A percentile compares a stretch with the other conserved stretches of the same genome.
These are phyloP conservation scores for Ephydatia muelleri DNA, from an alignment of 37 sponge, comb jelly and placozoan species.

Conservation along the genomic window DNA sequence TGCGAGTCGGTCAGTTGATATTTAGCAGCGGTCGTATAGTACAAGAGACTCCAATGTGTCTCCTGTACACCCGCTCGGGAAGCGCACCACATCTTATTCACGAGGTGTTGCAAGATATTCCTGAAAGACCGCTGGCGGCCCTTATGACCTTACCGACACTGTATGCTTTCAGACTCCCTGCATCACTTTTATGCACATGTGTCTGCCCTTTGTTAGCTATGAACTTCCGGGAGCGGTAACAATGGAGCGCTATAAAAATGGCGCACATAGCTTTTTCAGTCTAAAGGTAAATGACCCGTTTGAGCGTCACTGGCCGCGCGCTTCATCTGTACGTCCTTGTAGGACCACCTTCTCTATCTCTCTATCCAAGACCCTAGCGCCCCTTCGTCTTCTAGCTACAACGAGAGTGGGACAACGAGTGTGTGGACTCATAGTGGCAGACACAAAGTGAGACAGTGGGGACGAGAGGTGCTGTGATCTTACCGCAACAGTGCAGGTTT, in stretches of 20 bases:
- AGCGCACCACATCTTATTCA: slow-evolving; percentile 71
- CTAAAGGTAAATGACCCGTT: slow-evolving; percentile 22
- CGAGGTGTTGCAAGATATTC: slow-evolving; percentile 55
- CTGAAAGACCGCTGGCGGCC: neutral
- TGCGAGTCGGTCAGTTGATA: slow-evolving; percentile 46
- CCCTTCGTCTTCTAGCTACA: slow-evolving; percentile 56
- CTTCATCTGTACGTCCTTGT: neutral
- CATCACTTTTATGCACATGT: too few relatives aligned
- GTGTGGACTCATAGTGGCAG: slow-evolving; percentile 82
- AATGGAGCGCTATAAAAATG: slow-evolving; percentile 26
- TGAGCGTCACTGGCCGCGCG: neutral
- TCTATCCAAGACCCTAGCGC: slow-evolving; percentile 70
- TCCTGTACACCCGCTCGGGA: slow-evolving; percentile 72
- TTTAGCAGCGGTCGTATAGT: neutral
- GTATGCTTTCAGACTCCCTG: slow-evolving; percentile 7
- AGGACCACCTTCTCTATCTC: slow-evolving; percentile 60
- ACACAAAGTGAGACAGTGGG: slow-evolving; percentile 37
- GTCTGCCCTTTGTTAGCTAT: slow-evolving; percentile 39
- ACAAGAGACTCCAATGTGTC: slow-evolving; percentile 72
- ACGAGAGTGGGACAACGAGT: slow-evolving; percentile 63
- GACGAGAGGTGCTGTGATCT: neutral
- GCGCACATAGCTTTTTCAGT: slow-evolving; percentile 58
- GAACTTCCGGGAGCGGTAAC: slow-evolving; percentile 58
- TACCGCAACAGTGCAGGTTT: slow-evolving; percentile 43
- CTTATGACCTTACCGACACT: slow-evolving; percentile 44